Conservation (phyloP, 2,113 vertebrate genomes). For the Coracopsis vasa region DNA sequence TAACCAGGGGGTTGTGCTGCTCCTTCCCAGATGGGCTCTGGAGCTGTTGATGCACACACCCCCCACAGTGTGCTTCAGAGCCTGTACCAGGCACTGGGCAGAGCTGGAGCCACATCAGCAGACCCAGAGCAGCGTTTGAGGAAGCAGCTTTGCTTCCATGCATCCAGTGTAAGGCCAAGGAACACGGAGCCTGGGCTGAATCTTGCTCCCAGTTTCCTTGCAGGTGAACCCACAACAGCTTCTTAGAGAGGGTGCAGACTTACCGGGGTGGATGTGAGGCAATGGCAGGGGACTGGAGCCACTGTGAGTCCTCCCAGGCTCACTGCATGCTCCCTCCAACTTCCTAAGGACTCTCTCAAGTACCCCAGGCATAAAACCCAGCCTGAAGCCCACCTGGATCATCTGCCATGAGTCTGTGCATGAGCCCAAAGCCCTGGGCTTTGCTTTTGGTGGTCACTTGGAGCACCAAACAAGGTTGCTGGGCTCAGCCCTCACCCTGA, state of each 20-base stretch:
- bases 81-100: not conserved
- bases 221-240: not conserved
- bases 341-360: not conserved
- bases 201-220: not conserved
- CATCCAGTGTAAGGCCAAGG: not conserved
- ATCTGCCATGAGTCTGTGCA: not conserved
- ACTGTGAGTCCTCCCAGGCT: not conserved
- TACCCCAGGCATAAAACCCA: not conserved
- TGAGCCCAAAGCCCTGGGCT: not conserved
- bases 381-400: not conserved
- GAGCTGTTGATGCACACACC: rapidly evolving
- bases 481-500: not conserved
- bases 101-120: not conserved
- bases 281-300: not conserved
- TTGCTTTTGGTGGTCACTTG: not conserved
- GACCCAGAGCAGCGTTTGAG: not conserved
- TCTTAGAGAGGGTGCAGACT: not conserved
- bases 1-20: not conserved
- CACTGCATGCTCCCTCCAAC: rapidly evolving
- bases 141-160: not conserved
- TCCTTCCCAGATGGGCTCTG: not conserved
- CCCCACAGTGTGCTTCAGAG: not conserved
- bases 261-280: not conserved
- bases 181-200: not conserved
- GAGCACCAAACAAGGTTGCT: not conserved